Evolutionary conservation across 2,888 invertebrate genomes (phyloP), one percentile per base, ranked within the genome.

Genomic region (Uropetala carovei): DNA sequence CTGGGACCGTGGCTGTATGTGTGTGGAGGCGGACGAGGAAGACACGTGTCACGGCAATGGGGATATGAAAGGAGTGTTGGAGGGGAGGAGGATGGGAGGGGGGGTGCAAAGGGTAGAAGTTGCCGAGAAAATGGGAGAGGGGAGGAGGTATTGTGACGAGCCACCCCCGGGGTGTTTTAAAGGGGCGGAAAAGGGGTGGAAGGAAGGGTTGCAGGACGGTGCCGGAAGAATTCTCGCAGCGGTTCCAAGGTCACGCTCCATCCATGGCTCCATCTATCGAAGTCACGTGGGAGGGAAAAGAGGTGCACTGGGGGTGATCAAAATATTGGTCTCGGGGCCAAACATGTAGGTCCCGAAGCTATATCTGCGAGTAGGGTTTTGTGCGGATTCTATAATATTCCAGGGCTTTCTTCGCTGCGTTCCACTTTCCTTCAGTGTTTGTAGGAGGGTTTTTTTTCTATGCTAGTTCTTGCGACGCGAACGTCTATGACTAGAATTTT

Each of bases 31-130:
- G 89, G 43, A 60, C 59, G 89, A 43, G 59, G 58, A 43, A 43
- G 89, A 89, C 89, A 89, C 89, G 89, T 64, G 89, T 89, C 89
- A 89, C 89, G 89, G 43, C 64, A n/a, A 68, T 64, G n/a, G 89
- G 89, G 89, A 64, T 89, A 64, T 64, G 43, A 89, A 89, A 64
- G 89, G 7, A 43, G 14, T 11, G 57, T 2, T 22, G 60, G 59
- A 83, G 83, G 43, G 18, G 1, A n/a, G n/a, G 57, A 43, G 83
- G 83, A 57, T 3, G n/a, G 27, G 85, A 18, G 85, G n/a, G 43
- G 89, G 18, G 68, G 60, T 18, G 89, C 14, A 43, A 89, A 30
- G 89, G 11, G 64, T n/a, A 27, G 30, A 89, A 43, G 89, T 64
- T 43, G 86, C 59, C 16, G 27, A 5, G 14, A 43, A 18, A 82